Evolutionary conservation across 2,888 invertebrate species (phyloP).

Genomic region (Aphidoletes aphidimyza): DNA sequence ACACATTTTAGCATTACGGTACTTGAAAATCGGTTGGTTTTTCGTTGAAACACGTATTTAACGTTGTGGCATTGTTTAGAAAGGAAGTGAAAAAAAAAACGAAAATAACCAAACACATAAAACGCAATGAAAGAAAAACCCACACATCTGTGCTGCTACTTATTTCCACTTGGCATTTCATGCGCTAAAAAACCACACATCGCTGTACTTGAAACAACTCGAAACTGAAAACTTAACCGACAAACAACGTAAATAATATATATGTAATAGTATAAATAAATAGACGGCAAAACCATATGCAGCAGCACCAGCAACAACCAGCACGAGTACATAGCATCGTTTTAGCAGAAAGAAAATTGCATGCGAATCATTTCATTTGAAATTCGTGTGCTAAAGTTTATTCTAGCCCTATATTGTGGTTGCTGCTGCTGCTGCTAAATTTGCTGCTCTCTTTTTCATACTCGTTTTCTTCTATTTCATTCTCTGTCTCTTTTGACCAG

Average conservation of each 20-base stretch:
- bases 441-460: not conserved
- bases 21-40: not conserved
- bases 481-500: no score
- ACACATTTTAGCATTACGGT: not conserved
- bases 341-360: not conserved
- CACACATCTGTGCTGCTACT: slow-evolving; percentile 27
- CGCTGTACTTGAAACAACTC: slow-evolving; percentile 33
- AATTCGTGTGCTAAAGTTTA: slow-evolving; percentile 18
- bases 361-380: slow-evolving; percentile 40
- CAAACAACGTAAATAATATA: slow-evolving; percentile 42
- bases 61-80: not conserved
- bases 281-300: not conserved
- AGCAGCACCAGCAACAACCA: not conserved
- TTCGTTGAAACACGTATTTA: not conserved
- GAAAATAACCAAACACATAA: no score
- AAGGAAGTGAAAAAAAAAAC: not conserved
- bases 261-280: slow-evolving; percentile 32
- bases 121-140: no score
- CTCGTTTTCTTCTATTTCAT: not conserved
- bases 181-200: slow-evolving; percentile 15
- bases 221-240: slow-evolving; percentile 23
- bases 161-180: slow-evolving; percentile 40
- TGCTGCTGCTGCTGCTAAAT: not conserved
- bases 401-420: slow-evolving; percentile 18
- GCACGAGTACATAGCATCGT: not conserved